Conservation (phyloP, 37 sponge, comb jelly and placozoan species). For the Theonella swinhoei region DNA sequence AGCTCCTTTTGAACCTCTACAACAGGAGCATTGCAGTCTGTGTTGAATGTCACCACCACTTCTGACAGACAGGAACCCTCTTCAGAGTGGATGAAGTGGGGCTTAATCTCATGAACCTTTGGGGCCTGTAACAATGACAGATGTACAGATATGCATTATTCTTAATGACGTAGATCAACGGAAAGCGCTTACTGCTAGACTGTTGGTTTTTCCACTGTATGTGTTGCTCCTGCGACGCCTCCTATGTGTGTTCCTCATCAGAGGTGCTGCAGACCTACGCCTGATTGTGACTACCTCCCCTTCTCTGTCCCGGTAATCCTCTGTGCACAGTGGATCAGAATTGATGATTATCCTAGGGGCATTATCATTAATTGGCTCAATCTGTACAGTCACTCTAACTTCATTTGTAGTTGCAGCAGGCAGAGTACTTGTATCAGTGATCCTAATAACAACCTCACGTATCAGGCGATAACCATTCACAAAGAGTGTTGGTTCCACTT, state of each 20-base stretch:
- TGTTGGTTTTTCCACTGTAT: not conserved
- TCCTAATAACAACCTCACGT: slow-evolving; percentile 8
- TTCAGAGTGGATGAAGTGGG: not conserved
- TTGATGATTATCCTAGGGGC: slow-evolving; percentile 28
- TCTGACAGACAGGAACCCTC: slow-evolving; percentile 4
- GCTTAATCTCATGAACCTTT: not conserved
- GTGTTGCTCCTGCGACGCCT: not conserved
- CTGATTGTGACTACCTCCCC: not conserved
- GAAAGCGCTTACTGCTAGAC: not conserved
- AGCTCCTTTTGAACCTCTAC: slow-evolving; percentile 19
- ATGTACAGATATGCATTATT: not conserved
- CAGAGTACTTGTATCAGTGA: slow-evolving; percentile 23
- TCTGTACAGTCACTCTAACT: not conserved
- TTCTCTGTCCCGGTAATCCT: not conserved
- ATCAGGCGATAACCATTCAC: not conserved
- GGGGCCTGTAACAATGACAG: not conserved
- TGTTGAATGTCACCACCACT: slow-evolving; percentile 27
- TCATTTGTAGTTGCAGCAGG: slow-evolving; percentile 1
- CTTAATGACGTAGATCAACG: too few species aligned
- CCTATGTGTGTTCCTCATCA: too few species aligned
- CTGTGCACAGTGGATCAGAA: slow-evolving; percentile 6
- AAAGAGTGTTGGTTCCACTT: slow-evolving; percentile 40
- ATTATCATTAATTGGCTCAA: slow-evolving; percentile 48
- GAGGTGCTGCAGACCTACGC: not conserved
- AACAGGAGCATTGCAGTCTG: slow-evolving; percentile 23